Percentiles rank a stretch among this genome's conserved stretches.
phyloP scores from a whole-genome alignment of 2,797 vertebrate genomes.

The Phataginus tetradactyla region DNA sequence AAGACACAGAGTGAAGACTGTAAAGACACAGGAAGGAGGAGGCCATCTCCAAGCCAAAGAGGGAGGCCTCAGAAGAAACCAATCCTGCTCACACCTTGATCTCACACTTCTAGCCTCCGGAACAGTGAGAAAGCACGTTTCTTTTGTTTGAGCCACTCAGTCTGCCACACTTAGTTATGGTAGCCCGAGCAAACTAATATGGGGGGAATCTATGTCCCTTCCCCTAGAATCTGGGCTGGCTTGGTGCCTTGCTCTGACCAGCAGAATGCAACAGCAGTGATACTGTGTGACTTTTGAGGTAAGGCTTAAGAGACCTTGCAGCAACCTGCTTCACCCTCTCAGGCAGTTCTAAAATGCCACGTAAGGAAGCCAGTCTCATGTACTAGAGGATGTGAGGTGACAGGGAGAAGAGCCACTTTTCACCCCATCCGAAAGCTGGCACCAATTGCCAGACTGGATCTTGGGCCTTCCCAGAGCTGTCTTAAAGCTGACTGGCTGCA shows the following conservation, averaged over 20 bases:
- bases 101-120: neutral
- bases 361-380: neutral
- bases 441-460: neutral
- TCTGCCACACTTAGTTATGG: neutral
- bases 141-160: neutral
- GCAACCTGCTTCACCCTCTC: neutral
- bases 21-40: neutral
- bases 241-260: neutral
- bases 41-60: neutral
- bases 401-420: neutral
- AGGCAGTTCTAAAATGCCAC: neutral
- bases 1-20: neutral
- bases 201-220: neutral
- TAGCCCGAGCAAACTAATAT: neutral
- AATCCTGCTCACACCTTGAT: neutral
- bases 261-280: neutral
- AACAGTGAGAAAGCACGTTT: neutral
- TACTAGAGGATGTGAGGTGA: neutral
- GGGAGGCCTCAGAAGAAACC: neutral
- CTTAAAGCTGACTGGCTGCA: neutral
- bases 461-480: neutral
- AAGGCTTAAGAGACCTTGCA: neutral
- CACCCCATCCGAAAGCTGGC: neutral
- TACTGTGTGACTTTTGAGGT: neutral
- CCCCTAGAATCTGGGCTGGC: neutral